Conservation (phyloP, 2,797 vertebrate species). For the Enteromius afrohamiltoni region DNA sequence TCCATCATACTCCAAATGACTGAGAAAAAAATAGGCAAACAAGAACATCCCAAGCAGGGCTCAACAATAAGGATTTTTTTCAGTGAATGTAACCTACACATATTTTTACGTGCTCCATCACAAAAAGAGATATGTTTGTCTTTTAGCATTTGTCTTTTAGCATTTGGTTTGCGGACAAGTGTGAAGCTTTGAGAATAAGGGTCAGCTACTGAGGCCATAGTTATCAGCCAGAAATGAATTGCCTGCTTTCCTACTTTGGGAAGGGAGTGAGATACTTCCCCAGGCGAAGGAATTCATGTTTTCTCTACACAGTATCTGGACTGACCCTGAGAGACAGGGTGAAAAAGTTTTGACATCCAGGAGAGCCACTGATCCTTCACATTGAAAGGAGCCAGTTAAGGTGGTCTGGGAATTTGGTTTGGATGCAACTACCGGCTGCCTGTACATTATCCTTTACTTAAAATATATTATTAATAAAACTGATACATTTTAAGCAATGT, state of each 20-base stretch:
- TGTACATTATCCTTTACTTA: too few species aligned
- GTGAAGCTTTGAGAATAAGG: neutral
- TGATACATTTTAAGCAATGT: too few species aligned
- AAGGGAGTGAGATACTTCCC: neutral
- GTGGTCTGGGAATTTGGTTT: neutral
- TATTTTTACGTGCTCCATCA: neutral
- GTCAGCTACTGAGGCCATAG: neutral
- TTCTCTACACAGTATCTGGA: neutral
- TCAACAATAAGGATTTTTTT: slow-evolving; percentile 14
- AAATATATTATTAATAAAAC: too few species aligned
- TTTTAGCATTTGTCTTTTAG: neutral
- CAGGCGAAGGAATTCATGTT: neutral
- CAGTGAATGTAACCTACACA: neutral
- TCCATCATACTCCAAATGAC: slow-evolving; percentile 11
- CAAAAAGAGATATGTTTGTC: neutral
- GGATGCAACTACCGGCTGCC: neutral
- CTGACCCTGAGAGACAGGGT: too few species aligned
- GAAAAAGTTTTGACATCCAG: neutral
- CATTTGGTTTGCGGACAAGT: neutral
- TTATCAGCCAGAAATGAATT: neutral
- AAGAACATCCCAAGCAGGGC: neutral
- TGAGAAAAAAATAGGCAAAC: slow-evolving; percentile 11
- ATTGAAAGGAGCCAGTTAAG: neutral
- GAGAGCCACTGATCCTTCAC: neutral
- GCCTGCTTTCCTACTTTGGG: neutral